Evolutionary conservation across 2,888 invertebrate species (phyloP).

Genomic region (Drosophila macrothrix): DNA sequence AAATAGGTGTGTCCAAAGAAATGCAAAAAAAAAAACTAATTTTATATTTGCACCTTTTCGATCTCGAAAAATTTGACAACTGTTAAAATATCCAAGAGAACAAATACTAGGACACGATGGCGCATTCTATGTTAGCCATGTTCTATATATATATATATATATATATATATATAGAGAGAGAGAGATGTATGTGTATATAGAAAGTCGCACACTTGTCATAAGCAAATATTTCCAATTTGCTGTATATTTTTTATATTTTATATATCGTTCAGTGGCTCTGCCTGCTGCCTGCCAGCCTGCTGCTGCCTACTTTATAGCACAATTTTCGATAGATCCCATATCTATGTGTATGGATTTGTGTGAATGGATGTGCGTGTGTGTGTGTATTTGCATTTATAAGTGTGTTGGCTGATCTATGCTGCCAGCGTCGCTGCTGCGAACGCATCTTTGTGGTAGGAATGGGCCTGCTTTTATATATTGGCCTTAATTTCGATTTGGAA

Average conservation of each 20-base stretch:
- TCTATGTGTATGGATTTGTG: slow-evolving; percentile 12
- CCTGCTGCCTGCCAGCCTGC: slow-evolving; percentile 31
- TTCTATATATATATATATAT: slow-evolving; percentile 26
- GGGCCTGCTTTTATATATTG: slow-evolving; percentile 76
- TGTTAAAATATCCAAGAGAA: slow-evolving; percentile 59
- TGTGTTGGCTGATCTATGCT: slow-evolving; percentile 56
- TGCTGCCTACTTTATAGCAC: slow-evolving; percentile 56
- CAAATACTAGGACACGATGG: slow-evolving; percentile 28
- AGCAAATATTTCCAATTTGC: slow-evolving; percentile 77
- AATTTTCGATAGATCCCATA: slow-evolving; percentile 64
- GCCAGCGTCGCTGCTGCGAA: slow-evolving; percentile 32
- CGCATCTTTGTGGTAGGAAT: slow-evolving; percentile 75
- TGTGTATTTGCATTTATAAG: slow-evolving; percentile 26
- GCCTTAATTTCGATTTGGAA: slow-evolving; percentile 84
- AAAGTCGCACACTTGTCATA: slow-evolving; percentile 49
- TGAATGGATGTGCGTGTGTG: slow-evolving; percentile 7
- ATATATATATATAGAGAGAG: slow-evolving; percentile 1
- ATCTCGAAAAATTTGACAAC: slow-evolving; percentile 74
- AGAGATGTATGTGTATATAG: background rate
- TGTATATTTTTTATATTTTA: slow-evolving; percentile 64
- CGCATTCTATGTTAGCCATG: slow-evolving; percentile 37
- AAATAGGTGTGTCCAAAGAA: slow-evolving; percentile 33
- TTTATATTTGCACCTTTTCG: slow-evolving; percentile 70
- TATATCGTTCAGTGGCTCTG: slow-evolving; percentile 73
- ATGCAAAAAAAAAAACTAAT: slow-evolving; percentile 37